Base-by-base conservation (phyloP, 2,888 invertebrate genomes). In the Drosophila picticornis region DNA sequence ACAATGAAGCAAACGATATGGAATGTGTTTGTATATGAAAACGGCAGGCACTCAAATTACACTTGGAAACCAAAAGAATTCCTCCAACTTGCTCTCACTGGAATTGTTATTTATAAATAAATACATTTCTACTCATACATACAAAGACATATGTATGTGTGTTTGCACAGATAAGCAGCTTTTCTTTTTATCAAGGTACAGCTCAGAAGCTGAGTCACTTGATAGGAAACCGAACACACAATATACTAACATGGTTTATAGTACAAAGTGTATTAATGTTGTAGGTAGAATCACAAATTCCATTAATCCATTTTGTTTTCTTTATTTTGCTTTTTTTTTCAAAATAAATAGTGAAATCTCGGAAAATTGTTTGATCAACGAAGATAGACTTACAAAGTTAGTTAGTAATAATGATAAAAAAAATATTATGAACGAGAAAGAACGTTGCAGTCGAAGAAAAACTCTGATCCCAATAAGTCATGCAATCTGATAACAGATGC, bases 141-240 rank as follows among this genome's bases (percentile, higher is more conserved):
- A 5, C n/a, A 38, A 4, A 34, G 4, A 25, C 19, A n/a, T 36
- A 22, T 13, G 3, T 25, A 13, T 22, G 27, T 32, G 16, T 34
- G n/a, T 53, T 27, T 10, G 16, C 25, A 29, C 10, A 50, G 57
- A 67, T 68, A 51, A 68, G 51, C 60, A n/a, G 72, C 19, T 48
- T 52, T 52, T 36, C 19, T n/a, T 34, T 52, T 57, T 68, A 68
- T 68, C 68, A 68, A 57, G 51, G 43, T 56, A 51, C 40, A 29
- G 56, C 51, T 68, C 56, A 51, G 51, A 51, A 56, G 29, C 19
- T 32, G 40, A 43, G n/a, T 67, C 34, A 67, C 27, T 55, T 29
- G 31, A 46, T 16, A 34, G 25, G 16, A 16, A 32, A 29, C 29
- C 22, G 29, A 36, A 38, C 31, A 25, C 16, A 46, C 10, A 46